Evolutionary conservation across 2,797 vertebrate species (phyloP).

Genomic region (Micromesistius poutassou): DNA sequence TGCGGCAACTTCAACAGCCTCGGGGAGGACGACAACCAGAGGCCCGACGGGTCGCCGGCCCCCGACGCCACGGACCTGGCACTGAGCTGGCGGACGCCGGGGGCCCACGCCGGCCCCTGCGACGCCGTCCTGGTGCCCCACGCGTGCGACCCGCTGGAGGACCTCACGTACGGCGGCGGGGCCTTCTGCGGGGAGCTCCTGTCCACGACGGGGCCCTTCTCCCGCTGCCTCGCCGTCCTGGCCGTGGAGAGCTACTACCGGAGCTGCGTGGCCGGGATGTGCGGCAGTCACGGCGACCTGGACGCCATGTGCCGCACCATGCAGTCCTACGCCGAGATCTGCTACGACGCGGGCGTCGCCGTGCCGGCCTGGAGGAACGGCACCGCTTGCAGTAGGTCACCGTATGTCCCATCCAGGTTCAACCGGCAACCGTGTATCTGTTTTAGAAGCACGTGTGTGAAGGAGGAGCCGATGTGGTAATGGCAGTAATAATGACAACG

Average conservation of each 20-base stretch:
- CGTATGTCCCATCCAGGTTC: conserved; percentile 18
- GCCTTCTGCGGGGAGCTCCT: conserved; percentile 76
- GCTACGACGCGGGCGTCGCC: conserved; percentile 70
- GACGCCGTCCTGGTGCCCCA: conserved; percentile 48
- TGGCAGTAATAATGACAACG: neutral
- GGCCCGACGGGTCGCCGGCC: conserved; percentile 59
- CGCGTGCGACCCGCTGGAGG: conserved; percentile 63
- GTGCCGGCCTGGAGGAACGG: conserved; percentile 75
- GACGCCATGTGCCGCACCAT: conserved; percentile 67
- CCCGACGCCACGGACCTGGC: conserved; percentile 52
- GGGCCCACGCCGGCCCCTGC: conserved; percentile 53
- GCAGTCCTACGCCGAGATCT: conserved; percentile 68
- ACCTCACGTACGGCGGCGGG: conserved; percentile 64
- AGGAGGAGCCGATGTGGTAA: neutral
- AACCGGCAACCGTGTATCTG: neutral
- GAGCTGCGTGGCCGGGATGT: conserved; percentile 77
- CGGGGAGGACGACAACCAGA: conserved; percentile 69
- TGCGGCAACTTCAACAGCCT: conserved; percentile 82
- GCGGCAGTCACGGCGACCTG: conserved; percentile 66
- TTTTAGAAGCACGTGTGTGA: neutral
- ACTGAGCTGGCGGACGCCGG: conserved; percentile 72
- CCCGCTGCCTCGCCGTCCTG: conserved; percentile 68
- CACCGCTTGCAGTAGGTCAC: conserved; percentile 77
- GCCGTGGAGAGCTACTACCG: conserved; percentile 71
- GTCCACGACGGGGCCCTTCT: conserved; percentile 71